These are phyloP conservation scores for Epiblema foenella DNA, from an alignment of 2,888 invertebrate genomes.

Conservation along the genomic window DNA sequence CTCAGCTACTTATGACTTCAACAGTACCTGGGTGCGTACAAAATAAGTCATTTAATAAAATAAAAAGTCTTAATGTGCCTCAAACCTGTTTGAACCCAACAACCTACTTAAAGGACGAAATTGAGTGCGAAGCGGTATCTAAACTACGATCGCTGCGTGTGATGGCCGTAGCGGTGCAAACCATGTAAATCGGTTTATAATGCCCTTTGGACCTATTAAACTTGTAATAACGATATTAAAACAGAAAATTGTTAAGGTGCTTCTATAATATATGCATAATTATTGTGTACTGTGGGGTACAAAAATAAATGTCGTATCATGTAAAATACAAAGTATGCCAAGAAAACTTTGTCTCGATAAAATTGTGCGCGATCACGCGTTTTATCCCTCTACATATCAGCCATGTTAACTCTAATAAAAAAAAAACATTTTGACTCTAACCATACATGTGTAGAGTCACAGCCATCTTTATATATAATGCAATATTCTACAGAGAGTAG, in stretches of 20 bases:
- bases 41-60: not conserved
- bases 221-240: slow-evolving; percentile 25
- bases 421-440: too few species aligned
- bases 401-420: too few species aligned
- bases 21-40: too few species aligned
- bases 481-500: not conserved
- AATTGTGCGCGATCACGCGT: too few species aligned
- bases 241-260: not conserved
- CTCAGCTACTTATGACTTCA: too few species aligned
- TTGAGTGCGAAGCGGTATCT: slow-evolving; percentile 63
- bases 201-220: slow-evolving; percentile 22
- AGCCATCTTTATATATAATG: too few species aligned
- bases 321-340: too few species aligned
- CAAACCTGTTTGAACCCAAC: slow-evolving; percentile 25
- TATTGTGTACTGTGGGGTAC: not conserved
- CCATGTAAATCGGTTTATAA: slow-evolving; percentile 38
- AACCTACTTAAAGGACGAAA: slow-evolving; percentile 56
- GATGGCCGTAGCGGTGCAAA: not conserved
- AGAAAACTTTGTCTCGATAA: too few species aligned
- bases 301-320: too few species aligned
- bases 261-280: not conserved
- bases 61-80: slow-evolving; percentile 5
- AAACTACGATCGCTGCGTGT: slow-evolving; percentile 57
- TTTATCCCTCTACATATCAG: too few species aligned
- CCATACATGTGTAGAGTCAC: too few species aligned